These are phyloP conservation scores for Limanda limanda DNA, from an alignment of 2,113 vertebrate genomes.

Conservation along the genomic window DNA sequence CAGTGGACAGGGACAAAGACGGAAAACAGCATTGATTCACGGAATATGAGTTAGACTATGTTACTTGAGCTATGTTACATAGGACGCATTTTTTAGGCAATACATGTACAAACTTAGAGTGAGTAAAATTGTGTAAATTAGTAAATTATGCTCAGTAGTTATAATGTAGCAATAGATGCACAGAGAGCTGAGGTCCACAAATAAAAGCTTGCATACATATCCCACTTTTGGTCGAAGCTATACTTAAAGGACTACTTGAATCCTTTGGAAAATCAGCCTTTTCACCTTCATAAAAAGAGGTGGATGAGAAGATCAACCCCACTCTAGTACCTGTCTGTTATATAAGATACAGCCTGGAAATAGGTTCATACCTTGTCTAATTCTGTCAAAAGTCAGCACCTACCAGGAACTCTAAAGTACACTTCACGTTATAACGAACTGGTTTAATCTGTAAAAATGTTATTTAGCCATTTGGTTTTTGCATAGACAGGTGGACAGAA, in stretches of 20 bases:
- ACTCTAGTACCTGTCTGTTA: background rate
- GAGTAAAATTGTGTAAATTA: no score
- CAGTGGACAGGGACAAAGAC: constrained; percentile 14
- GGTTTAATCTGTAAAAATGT: background rate
- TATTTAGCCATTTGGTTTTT: background rate
- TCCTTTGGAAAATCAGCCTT: background rate
- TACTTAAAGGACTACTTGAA: background rate
- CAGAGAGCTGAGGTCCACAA: background rate
- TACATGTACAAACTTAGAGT: background rate
- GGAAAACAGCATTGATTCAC: constrained; percentile 10
- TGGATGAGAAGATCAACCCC: background rate
- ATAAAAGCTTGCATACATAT: background rate
- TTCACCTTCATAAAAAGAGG: background rate
- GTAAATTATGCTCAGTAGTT: background rate
- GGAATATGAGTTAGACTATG: constrained; percentile 1
- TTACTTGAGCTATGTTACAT: constrained; percentile 5
- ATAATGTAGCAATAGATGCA: background rate
- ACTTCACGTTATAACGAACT: background rate
- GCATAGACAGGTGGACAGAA: background rate
- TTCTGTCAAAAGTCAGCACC: background rate
- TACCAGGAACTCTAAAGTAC: background rate
- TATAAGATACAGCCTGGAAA: no score
- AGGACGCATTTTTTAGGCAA: constrained; percentile 10
- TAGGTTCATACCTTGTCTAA: background rate
- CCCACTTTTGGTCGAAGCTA: background rate